phyloP scores from a whole-genome alignment of 2,113 vertebrate genomes.

The Calyptommatus sinebrachiatus region DNA sequence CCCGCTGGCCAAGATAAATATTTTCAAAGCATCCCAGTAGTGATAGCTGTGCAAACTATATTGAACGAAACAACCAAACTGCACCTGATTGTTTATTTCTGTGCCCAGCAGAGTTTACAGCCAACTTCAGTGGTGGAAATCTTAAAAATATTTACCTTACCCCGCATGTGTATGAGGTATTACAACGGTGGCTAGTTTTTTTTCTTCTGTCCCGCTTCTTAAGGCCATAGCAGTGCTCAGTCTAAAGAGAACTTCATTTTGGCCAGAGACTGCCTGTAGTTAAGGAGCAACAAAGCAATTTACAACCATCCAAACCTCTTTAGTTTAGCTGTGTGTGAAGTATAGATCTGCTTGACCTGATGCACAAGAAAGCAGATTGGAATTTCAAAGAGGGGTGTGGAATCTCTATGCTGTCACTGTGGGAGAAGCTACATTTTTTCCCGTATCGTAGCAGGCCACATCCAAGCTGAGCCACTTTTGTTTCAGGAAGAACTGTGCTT shows the following conservation, averaged over 20 bases:
- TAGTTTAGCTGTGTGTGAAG: not conserved
- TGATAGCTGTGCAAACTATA: not conserved
- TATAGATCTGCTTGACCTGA: not conserved
- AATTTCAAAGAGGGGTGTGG: slow-evolving; percentile 15
- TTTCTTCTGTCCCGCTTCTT: not conserved
- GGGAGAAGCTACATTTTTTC: slow-evolving; percentile 3
- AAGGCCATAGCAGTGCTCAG: not conserved
- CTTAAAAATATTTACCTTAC: no score
- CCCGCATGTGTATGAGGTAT: no score
- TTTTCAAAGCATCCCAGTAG: not conserved
- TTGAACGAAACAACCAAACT: not conserved
- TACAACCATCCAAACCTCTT: not conserved
- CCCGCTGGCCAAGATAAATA: not conserved
- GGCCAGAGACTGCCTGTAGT: not conserved
- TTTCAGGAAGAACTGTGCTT: not conserved
- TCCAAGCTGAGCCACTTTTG: not conserved
- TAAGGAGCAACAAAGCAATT: slow-evolving; percentile 7
- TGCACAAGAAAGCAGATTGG: not conserved
- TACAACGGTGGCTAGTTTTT: not conserved
- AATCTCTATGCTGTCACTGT: not conserved
- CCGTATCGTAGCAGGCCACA: slow-evolving; percentile 7
- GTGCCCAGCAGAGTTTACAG: no score
- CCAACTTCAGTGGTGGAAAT: no score
- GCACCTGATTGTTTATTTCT: not conserved
- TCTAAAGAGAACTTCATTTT: not conserved